Base-by-base conservation (phyloP, 2,113 vertebrate species). In the Pungitius pungitius region DNA sequence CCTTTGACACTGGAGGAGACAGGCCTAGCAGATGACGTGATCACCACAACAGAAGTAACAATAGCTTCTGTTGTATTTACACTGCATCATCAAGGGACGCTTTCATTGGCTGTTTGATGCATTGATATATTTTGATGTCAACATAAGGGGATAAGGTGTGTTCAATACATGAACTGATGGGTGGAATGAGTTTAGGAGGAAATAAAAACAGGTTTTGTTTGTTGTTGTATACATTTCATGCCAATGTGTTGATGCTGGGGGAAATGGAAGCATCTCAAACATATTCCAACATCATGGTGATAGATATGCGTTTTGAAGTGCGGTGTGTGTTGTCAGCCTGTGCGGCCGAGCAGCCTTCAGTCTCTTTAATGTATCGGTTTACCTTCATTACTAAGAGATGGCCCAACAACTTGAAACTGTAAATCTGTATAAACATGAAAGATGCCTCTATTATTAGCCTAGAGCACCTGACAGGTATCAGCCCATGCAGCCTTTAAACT, bases 21-120 rank as follows among this genome's bases (percentile, higher is more conserved):
- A 71, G 89, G 81, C 85, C 87, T 54, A 40, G 55, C 35, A 61
- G 73, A 84, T 87, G 86, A 87, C 83, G 86, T 80, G 81, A 85
- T 82, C 76, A 12, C 43, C 78, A 82, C 67, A 74, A 71, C 58
- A 83, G 14, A 64, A 2, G 61, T 42, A 57, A 76, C 75, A 66
- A 6, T 22, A 56, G 62, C 12, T 54, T 27, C 13, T 47, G 2
- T 58, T 69, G 12, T n/a, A 7, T 52, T 51, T 30, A 35, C 45
- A 52, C 20, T 60, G 27, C 39, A 73, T 59, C 52, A 20, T 30
- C 24, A 47, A 61, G 11, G 62, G 66, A 40, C 47, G 60, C 10
- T 30, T 30, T 15, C 8, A 39, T 42, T 68, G 42, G 42, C 26
- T 49, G 2, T 45, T 12, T 40, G 11, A 13, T 57, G 20, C 37